A percentile compares a stretch with the other conserved stretches of the same genome.
Evolutionary conservation across 2,888 invertebrate species (phyloP).

Genomic region (Cancer borealis): DNA sequence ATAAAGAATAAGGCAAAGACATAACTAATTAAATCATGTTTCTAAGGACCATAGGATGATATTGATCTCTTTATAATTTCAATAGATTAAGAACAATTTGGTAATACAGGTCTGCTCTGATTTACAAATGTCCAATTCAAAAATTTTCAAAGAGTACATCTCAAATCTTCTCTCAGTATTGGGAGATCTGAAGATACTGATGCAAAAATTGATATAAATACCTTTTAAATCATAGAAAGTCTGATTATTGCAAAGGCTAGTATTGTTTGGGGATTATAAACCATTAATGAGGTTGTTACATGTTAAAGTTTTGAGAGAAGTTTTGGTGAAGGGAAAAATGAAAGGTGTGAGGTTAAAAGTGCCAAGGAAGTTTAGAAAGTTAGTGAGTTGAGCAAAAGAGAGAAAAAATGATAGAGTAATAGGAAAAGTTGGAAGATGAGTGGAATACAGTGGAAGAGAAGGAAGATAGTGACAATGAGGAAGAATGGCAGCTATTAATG

Average conservation of each 20-base stretch:
- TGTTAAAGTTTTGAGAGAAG: not conserved
- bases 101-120: slow-evolving; percentile 4
- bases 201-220: no score
- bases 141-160: not conserved
- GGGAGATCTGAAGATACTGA: not conserved
- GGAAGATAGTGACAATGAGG: no score
- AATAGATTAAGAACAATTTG: not conserved
- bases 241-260: no score
- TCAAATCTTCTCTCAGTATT: not conserved
- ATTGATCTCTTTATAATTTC: not conserved
- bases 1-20: not conserved
- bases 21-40: not conserved
- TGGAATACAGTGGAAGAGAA: no score
- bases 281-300: no score
- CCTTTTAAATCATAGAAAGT: no score
- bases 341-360: not conserved
- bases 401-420: no score
- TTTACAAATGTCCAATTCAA: not conserved
- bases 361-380: not conserved
- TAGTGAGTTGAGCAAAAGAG: no score
- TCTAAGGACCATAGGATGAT: not conserved
- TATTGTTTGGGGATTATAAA: no score
- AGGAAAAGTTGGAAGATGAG: no score
- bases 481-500: no score
- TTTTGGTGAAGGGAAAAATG: not conserved